phyloP scores from a whole-genome alignment of 35 echinoderm and acorn worm species.

The Anneissia japonica region DNA sequence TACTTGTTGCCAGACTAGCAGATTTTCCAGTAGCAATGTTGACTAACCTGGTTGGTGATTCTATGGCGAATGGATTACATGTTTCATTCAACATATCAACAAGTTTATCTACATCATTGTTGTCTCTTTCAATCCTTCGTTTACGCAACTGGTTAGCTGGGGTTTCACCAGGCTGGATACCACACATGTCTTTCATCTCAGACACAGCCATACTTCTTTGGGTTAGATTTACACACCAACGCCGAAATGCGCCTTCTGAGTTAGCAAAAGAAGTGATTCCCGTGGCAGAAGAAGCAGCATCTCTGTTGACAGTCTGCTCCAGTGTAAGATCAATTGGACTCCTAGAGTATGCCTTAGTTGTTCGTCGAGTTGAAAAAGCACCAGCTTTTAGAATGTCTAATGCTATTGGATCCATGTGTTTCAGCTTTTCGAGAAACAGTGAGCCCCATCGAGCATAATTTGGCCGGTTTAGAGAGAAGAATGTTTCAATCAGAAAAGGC shows the following conservation, averaged over 20 bases:
- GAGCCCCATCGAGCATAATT: constrained; percentile 52
- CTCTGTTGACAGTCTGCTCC: constrained; percentile 42
- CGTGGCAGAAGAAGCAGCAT: constrained; percentile 28
- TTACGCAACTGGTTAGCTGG: constrained; percentile 44
- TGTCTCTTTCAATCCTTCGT: constrained; percentile 34
- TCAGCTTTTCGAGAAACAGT: constrained; percentile 38
- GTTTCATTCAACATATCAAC: constrained; percentile 13
- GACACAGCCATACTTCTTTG: constrained; percentile 46
- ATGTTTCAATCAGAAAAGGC: constrained; percentile 33
- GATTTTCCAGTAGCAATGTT: constrained; percentile 45
- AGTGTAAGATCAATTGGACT: constrained; percentile 45
- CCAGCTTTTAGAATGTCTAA: constrained; percentile 45
- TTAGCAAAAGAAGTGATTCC: constrained; percentile 51
- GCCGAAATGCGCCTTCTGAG: constrained; percentile 39
- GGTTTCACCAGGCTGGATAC: constrained; percentile 35
- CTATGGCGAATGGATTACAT: constrained; percentile 30
- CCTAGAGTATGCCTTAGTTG: constrained; percentile 24
- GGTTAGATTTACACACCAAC: constrained; percentile 39
- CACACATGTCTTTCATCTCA: constrained; percentile 52
- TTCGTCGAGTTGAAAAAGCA: constrained; percentile 46
- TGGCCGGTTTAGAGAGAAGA: constrained; percentile 37
- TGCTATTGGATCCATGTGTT: constrained; percentile 20
- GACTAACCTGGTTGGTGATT: constrained; percentile 17
- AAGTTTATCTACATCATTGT: constrained; percentile 37
- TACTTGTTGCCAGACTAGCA: constrained; percentile 29